phyloP scores from a whole-genome alignment of 2,113 vertebrate species.

The human (Homo sapiens) region DNA sequence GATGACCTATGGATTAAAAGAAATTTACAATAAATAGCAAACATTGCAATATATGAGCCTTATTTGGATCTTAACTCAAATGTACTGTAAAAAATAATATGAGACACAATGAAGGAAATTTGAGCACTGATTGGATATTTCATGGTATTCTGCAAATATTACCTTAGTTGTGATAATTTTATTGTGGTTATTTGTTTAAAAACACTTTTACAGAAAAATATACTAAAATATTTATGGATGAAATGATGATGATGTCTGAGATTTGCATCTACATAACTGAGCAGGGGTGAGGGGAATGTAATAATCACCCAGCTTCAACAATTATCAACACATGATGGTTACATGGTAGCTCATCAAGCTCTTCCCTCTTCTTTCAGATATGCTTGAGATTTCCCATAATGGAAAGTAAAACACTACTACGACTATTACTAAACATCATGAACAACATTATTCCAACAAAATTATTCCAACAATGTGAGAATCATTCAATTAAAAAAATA shows the following conservation, averaged over 20 bases:
- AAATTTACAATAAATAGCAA: background rate
- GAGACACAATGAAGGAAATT: background rate
- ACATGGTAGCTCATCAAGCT: no score
- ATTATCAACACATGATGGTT: background rate
- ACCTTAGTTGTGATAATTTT: background rate
- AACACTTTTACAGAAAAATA: background rate
- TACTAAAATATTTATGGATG: background rate
- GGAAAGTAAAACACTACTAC: background rate
- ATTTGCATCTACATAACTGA: background rate
- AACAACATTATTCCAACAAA: background rate
- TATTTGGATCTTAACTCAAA: background rate
- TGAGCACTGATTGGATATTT: background rate
- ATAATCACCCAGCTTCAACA: background rate
- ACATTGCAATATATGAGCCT: background rate
- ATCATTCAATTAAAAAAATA: background rate
- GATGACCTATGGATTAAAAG: background rate
- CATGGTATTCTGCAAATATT: background rate
- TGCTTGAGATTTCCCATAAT: background rate
- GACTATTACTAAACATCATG: background rate
- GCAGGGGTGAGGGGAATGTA: background rate
- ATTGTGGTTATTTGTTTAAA: background rate
- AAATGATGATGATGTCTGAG: background rate
- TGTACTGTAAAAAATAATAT: background rate
- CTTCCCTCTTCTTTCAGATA: background rate
- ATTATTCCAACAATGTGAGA: background rate